Conservation (phyloP, 2,888 invertebrate species). For the Melipona beecheii region DNA sequence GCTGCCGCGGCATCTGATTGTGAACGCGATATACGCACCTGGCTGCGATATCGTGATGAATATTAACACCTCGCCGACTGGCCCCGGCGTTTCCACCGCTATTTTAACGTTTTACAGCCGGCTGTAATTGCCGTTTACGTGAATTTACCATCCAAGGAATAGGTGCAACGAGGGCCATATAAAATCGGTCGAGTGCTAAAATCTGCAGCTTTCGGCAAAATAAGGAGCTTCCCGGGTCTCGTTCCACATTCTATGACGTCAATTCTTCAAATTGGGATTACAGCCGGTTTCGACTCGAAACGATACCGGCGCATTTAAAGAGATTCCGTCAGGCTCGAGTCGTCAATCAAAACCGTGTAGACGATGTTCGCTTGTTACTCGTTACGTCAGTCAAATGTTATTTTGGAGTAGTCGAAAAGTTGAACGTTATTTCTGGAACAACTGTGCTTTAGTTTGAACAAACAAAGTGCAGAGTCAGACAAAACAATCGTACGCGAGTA, state of each 20-base stretch:
- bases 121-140: background rate
- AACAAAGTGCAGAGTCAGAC: too few species aligned
- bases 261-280: too few species aligned
- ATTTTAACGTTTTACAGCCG: background rate
- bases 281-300: too few species aligned
- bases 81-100: background rate
- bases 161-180: background rate
- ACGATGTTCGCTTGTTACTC: too few species aligned
- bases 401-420: too few species aligned
- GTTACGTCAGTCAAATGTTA: too few species aligned
- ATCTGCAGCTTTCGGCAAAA: background rate
- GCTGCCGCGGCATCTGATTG: background rate
- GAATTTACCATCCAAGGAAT: background rate
- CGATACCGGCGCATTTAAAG: too few species aligned
- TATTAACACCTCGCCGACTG: background rate
- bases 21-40: slow-evolving; percentile 1
- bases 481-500: too few species aligned
- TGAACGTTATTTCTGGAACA: too few species aligned
- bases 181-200: background rate
- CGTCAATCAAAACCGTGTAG: too few species aligned
- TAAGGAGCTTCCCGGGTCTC: background rate
- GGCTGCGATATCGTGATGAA: background rate
- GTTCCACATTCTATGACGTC: background rate
- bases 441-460: too few species aligned
- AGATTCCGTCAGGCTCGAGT: too few species aligned